phyloP scores from a whole-genome alignment of 2,113 vertebrate genomes.

The Podiceps cristatus region DNA sequence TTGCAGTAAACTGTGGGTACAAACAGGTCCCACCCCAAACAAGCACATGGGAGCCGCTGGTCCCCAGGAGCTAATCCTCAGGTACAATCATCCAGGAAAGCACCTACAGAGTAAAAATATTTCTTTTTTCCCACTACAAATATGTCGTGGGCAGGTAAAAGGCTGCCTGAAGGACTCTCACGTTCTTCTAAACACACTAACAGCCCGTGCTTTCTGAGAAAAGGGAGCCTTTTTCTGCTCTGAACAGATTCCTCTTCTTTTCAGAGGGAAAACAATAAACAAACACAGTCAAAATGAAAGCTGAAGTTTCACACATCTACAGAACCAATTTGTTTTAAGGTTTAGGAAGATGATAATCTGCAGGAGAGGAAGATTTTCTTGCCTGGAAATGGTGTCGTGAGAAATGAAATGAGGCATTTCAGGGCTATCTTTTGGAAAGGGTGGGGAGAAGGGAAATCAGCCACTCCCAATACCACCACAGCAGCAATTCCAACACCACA shows the following conservation, averaged over 20 bases:
- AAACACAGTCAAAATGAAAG: not conserved
- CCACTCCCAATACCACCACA: not conserved
- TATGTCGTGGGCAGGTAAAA: not conserved
- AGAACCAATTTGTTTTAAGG: not conserved
- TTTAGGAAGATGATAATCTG: not conserved
- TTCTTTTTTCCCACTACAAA: not conserved
- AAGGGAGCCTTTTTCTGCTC: not conserved
- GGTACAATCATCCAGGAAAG: not conserved
- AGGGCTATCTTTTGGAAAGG: not conserved
- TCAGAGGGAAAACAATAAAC: not conserved
- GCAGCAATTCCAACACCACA: not conserved
- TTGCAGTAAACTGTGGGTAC: not conserved
- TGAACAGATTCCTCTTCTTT: not conserved
- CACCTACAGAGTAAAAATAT: not conserved
- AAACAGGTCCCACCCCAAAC: not conserved
- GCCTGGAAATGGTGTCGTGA: not conserved
- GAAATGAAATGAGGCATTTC: not conserved
- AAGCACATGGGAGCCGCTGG: not conserved
- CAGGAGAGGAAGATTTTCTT: not conserved
- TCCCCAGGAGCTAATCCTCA: not conserved
- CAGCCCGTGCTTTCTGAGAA: not conserved
- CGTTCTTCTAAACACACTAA: accelerated
- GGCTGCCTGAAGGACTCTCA: not conserved
- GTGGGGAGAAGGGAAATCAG: not conserved
- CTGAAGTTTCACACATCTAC: not conserved